A percentile compares a stretch with the other conserved stretches of the same genome.
These are phyloP conservation scores for Daubentonia madagascariensis DNA, from an alignment of 2,113 vertebrate genomes.

Conservation along the genomic window DNA sequence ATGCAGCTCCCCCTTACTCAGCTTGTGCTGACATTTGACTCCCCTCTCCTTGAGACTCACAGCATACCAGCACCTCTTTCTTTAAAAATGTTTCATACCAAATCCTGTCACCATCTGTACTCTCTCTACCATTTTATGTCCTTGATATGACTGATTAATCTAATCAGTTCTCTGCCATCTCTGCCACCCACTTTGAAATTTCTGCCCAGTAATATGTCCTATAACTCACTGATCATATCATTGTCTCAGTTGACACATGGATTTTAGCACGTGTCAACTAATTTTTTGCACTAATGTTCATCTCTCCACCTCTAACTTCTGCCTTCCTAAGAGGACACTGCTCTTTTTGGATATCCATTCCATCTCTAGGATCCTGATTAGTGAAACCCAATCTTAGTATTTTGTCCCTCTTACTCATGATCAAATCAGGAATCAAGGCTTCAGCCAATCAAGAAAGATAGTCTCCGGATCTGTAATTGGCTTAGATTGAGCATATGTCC, in stretches of 20 bases:
- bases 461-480: not conserved
- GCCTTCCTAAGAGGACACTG: not conserved
- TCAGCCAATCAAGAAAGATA: not conserved
- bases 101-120: not conserved
- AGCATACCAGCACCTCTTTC: not conserved
- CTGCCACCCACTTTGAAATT: not conserved
- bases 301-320: not conserved
- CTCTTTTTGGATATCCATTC: not conserved
- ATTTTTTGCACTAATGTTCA: not conserved
- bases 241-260: not conserved
- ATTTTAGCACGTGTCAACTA: too few relatives aligned
- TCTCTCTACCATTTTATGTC: not conserved
- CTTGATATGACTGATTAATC: not conserved
- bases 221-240: not conserved
- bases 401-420: not conserved
- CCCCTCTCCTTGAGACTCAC: not conserved
- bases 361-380: not conserved
- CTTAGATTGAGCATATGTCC: not conserved
- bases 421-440: not conserved
- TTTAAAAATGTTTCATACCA: not conserved
- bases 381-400: not conserved
- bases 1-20: not conserved
- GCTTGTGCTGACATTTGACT: not conserved
- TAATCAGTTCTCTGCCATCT: not conserved
- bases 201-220: not conserved